A percentile compares a stretch with the other conserved stretches of the same genome.
Conservation (phyloP, 2,113 vertebrate genomes). For the Paratilapia polleni region DNA sequence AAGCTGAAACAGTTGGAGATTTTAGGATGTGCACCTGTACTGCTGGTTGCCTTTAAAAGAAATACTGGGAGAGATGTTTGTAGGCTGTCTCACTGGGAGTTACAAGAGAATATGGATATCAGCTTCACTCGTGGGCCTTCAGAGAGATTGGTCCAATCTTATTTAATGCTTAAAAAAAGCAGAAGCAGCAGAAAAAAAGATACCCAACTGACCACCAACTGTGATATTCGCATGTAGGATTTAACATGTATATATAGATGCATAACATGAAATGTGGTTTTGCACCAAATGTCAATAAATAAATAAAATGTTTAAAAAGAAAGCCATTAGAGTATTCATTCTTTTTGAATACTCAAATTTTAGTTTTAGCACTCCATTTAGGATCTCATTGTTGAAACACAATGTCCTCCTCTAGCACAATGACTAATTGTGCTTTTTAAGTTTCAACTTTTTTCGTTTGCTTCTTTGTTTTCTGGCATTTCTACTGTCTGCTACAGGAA, state of each 20-base stretch:
- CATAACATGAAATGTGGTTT: background rate
- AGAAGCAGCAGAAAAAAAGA: background rate
- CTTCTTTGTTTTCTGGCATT: background rate
- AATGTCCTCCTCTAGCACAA: background rate
- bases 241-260: background rate
- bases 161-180: background rate
- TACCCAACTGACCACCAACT: background rate
- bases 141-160: background rate
- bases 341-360: background rate
- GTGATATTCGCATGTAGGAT: background rate
- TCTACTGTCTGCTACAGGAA: background rate
- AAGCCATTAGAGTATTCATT: too few species aligned
- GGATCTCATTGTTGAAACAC: background rate
- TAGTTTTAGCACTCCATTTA: background rate
- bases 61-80: background rate
- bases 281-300: background rate
- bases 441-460: background rate
- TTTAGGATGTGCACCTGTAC: slow-evolving; percentile 6
- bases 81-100: background rate
- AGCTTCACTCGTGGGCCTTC: background rate
- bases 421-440: slow-evolving; percentile 13
- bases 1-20: slow-evolving; percentile 1
- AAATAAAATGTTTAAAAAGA: background rate
- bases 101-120: background rate
- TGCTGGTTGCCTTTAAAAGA: background rate